Conservation (phyloP, 2,888 invertebrate species). For the Biston stratarius region DNA sequence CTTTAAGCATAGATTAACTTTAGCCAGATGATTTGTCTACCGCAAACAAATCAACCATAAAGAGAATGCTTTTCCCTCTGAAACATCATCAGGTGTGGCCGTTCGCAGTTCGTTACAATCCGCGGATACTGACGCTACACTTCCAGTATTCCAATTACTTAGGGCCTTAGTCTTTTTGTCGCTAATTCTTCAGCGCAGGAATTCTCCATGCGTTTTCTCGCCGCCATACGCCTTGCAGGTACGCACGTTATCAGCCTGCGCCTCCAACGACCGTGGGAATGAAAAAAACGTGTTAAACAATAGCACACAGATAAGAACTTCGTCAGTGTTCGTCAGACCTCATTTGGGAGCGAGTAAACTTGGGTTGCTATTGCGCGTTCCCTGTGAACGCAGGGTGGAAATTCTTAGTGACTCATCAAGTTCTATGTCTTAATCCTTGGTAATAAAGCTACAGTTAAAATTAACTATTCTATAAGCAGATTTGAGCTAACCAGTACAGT, state of each 20-base stretch:
- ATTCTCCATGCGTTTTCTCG: conserved; percentile 57
- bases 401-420: conserved; percentile 28
- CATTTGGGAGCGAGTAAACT: conserved; percentile 79
- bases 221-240: conserved; percentile 53
- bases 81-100: neutral
- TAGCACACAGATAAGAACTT: conserved; percentile 79
- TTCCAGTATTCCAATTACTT: conserved; percentile 48
- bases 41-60: neutral
- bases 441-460: neutral
- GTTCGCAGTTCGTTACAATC: conserved; percentile 36
- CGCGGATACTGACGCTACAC: conserved; percentile 34
- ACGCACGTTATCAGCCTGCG: conserved; percentile 75
- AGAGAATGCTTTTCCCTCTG: neutral
- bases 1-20: too few relatives aligned
- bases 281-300: conserved; percentile 84
- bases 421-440: neutral
- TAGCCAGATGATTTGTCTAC: too few relatives aligned
- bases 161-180: conserved; percentile 50
- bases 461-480: neutral
- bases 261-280: conserved; percentile 80
- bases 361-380: conserved; percentile 66
- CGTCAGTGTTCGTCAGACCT: conserved; percentile 65
- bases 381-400: conserved; percentile 30
- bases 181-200: conserved; percentile 49
- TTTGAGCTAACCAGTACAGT: neutral